Percentiles rank a stretch among this genome's conserved stretches.
phyloP scores from a whole-genome alignment of 2,113 vertebrate genomes.

The Dicerorhinus sumatrensis region DNA sequence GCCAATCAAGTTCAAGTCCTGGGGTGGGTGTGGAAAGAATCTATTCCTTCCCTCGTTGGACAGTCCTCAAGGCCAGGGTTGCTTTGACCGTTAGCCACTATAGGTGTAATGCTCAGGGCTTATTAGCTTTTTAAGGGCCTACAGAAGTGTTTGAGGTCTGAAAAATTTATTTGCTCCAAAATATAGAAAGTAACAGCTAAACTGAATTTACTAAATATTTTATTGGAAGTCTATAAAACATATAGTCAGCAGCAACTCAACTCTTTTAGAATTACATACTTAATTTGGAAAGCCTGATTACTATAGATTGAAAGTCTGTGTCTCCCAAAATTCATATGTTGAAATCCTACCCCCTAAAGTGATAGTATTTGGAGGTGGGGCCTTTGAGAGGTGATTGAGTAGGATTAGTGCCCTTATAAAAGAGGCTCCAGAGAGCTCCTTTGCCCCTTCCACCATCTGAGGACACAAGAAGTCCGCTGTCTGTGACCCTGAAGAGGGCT shows the following conservation, averaged over 20 bases:
- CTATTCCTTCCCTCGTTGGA: neutral
- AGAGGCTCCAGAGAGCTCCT: neutral
- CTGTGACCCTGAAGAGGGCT: neutral
- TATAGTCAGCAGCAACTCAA: neutral
- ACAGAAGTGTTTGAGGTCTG: neutral
- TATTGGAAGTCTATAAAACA: neutral
- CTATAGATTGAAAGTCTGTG: neutral
- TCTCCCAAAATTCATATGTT: neutral
- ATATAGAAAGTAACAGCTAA: neutral
- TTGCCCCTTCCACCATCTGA: neutral
- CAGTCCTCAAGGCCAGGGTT: neutral
- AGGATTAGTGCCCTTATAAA: neutral
- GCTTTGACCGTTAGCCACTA: neutral
- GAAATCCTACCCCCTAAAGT: neutral
- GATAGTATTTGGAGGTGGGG: neutral
- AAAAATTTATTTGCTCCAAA: conserved; percentile 9
- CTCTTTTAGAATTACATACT: neutral
- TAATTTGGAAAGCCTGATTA: neutral
- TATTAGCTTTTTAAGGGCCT: neutral
- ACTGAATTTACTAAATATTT: neutral
- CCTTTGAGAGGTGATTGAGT: neutral
- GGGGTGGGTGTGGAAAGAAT: neutral
- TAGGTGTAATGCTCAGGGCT: too few relatives aligned
- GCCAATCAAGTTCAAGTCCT: neutral
- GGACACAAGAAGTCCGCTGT: neutral